phyloP scores from a whole-genome alignment of 2,113 vertebrate genomes.

The Gulo gulo region DNA sequence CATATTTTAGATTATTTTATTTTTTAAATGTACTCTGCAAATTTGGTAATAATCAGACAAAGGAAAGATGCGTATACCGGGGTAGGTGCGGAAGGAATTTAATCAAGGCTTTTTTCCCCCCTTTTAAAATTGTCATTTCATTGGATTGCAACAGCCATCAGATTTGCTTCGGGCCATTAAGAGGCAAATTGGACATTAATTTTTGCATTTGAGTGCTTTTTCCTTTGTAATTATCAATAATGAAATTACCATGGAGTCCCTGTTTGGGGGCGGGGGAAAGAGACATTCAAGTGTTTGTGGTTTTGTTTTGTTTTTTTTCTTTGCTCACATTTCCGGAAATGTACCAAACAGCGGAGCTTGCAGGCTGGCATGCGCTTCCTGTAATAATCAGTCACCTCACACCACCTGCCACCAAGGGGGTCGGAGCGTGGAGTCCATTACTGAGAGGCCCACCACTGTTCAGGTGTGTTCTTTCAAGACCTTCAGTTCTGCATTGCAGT shows the following conservation, averaged over 20 bases:
- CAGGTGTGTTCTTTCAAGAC: neutral
- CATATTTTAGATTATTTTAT: neutral
- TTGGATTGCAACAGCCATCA: constrained; percentile 35
- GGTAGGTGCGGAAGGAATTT: constrained; percentile 30
- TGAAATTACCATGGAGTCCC: constrained; percentile 59
- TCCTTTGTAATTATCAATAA: constrained; percentile 73
- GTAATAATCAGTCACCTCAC: neutral
- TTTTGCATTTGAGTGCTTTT: constrained; percentile 60
- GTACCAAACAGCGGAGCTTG: constrained; percentile 25
- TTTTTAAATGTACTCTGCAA: neutral
- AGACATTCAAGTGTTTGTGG: neutral
- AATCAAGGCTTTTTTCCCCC: neutral
- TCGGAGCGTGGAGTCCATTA: neutral
- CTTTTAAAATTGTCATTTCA: constrained; percentile 52
- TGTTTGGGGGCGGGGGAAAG: neutral
- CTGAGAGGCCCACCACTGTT: neutral
- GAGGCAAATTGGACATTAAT: constrained; percentile 72
- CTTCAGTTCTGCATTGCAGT: neutral
- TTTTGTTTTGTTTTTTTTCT: neutral
- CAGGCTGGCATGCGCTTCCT: neutral
- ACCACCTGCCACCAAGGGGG: neutral
- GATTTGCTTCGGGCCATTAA: constrained; percentile 58
- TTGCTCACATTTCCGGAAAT: neutral
- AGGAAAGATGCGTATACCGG: neutral
- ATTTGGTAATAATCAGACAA: neutral